Percentiles rank a stretch among this genome's conserved stretches.
These are phyloP conservation scores for Philypnodon macrostomus DNA, from an alignment of 2,797 vertebrate genomes.

Conservation along the genomic window DNA sequence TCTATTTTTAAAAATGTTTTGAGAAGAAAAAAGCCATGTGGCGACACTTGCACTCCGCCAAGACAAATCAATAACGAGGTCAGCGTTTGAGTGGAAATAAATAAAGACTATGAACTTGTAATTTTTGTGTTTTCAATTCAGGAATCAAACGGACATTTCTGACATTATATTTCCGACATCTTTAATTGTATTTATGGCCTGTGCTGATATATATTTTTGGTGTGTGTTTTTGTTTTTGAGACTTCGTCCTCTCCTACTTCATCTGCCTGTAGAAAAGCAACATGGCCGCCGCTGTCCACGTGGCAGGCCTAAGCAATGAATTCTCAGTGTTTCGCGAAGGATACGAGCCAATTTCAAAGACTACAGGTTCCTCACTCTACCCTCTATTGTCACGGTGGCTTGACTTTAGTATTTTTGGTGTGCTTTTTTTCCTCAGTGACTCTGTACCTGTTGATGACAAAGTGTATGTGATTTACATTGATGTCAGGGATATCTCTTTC, in stretches of 20 bases:
- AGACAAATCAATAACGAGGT: conserved; percentile 66
- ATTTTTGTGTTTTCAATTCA: conserved; percentile 46
- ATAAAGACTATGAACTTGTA: conserved; percentile 44
- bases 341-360: conserved; percentile 69
- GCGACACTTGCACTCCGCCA: conserved; percentile 70
- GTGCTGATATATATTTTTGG: conserved; percentile 60
- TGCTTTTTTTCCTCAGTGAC: conserved; percentile 73
- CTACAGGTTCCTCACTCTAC: too few species aligned
- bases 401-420: conserved; percentile 70
- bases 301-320: conserved; percentile 43
- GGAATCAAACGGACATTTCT: conserved; percentile 55
- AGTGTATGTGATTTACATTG: conserved; percentile 76
- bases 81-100: conserved; percentile 40
- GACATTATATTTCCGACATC: conserved; percentile 55
- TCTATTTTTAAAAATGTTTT: conserved; percentile 32
- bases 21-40: conserved; percentile 67
- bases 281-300: conserved; percentile 35
- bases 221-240: conserved; percentile 55
- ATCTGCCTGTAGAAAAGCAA: conserved; percentile 71
- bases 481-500: conserved; percentile 74
- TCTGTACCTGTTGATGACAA: conserved; percentile 71
- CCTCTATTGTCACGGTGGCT: conserved; percentile 68
- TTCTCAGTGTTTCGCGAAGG: conserved; percentile 66
- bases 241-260: conserved; percentile 62
- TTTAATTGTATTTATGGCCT: conserved; percentile 70